phyloP scores from a whole-genome alignment of 1,140 invertebrate species.

The Pectinophora gossypiella region DNA sequence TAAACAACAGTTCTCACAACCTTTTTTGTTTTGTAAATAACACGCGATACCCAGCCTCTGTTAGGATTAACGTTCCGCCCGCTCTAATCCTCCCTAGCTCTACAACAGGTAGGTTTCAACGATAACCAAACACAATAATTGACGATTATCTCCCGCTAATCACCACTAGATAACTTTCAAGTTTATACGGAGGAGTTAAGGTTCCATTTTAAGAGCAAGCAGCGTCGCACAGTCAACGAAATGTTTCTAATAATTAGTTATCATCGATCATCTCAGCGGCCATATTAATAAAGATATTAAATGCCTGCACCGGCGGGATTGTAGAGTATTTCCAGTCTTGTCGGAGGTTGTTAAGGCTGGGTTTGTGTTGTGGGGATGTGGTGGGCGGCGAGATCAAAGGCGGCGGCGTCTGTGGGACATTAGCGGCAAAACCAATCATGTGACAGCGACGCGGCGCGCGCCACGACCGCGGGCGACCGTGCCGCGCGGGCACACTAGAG shows the following conservation, averaged over 20 bases:
- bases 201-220: slow-evolving; percentile 17
- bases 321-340: neutral
- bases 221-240: slow-evolving; percentile 62
- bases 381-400: slow-evolving; percentile 65
- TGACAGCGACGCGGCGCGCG: slow-evolving; percentile 45
- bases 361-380: slow-evolving; percentile 4
- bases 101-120: slow-evolving; percentile 49
- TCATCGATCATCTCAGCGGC: slow-evolving; percentile 69
- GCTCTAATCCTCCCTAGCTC: slow-evolving; percentile 46
- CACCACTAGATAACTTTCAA: slow-evolving; percentile 10
- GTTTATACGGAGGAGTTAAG: slow-evolving; percentile 25
- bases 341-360: neutral
- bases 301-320: slow-evolving; percentile 39
- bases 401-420: slow-evolving; percentile 53
- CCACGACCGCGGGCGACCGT: neutral
- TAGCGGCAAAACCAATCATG: slow-evolving; percentile 67
- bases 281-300: slow-evolving; percentile 75
- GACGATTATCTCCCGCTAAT: slow-evolving; percentile 57
- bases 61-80: slow-evolving; percentile 7
- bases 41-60: neutral
- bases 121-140: slow-evolving; percentile 69
- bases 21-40: slow-evolving; percentile 8
- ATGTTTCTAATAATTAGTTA: slow-evolving; percentile 75
- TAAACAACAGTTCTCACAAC: neutral
- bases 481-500: too few species aligned